Evolutionary conservation across 2,888 invertebrate species (phyloP).

Genomic region (Plebejus argus): DNA sequence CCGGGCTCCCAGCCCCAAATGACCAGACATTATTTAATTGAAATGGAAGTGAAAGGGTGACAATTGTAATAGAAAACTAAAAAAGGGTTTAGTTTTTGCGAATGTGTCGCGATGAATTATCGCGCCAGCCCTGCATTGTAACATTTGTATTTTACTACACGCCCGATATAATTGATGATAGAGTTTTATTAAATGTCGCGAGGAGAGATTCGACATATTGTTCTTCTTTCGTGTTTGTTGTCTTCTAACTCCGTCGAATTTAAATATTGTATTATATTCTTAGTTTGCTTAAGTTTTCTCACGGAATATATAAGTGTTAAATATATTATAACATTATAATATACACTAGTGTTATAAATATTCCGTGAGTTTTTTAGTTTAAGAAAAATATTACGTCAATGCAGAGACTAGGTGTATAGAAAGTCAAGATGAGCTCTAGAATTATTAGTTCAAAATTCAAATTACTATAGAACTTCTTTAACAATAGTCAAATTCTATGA

Average conservation of each 20-base stretch:
- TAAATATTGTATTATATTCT: neutral
- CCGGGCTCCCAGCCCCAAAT: constrained; percentile 65
- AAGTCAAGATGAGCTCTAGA: too few relatives aligned
- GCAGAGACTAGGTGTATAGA: too few relatives aligned
- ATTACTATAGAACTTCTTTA: too few relatives aligned
- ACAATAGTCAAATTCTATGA: too few relatives aligned
- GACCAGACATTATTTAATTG: constrained; percentile 82
- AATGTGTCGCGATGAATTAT: constrained; percentile 73
- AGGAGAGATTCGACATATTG: constrained; percentile 10
- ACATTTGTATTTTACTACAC: constrained; percentile 71
- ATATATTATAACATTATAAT: too few relatives aligned
- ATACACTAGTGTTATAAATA: too few relatives aligned
- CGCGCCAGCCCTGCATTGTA: constrained; percentile 75
- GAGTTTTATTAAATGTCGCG: constrained; percentile 39
- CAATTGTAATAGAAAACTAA: constrained; percentile 78
- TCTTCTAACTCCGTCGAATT: neutral
- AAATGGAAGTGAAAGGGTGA: constrained; percentile 79
- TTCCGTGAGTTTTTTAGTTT: neutral
- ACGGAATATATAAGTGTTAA: too few relatives aligned
- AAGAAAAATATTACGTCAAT: too few relatives aligned
- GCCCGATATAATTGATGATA: constrained; percentile 47
- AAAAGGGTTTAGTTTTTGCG: constrained; percentile 75
- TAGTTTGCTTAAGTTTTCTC: neutral
- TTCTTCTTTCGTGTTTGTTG: neutral
- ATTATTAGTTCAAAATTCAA: too few relatives aligned